A percentile compares a stretch with the other conserved stretches of the same genome.
Evolutionary conservation across 2,113 vertebrate genomes (phyloP).

Genomic region (Chlorodrepanis virens): DNA sequence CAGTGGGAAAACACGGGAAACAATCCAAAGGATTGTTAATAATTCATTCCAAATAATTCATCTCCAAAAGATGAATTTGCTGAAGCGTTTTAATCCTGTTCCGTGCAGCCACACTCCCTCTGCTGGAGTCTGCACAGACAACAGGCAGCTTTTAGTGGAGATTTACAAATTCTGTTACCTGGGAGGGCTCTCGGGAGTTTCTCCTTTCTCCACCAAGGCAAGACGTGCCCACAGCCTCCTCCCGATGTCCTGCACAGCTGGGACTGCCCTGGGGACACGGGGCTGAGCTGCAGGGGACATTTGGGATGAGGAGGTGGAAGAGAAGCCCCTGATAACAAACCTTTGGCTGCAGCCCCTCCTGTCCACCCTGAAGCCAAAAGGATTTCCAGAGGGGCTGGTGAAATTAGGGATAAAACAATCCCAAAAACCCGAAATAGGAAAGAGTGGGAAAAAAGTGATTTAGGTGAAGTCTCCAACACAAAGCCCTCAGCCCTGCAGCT

Average conservation of each 20-base stretch:
- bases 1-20: too few relatives aligned
- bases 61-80: not conserved
- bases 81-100: rapidly evolving
- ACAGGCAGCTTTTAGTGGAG: not conserved
- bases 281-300: not conserved
- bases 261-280: not conserved
- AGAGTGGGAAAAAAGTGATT: not conserved
- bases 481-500: not conserved
- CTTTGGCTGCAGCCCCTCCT: not conserved
- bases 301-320: not conserved
- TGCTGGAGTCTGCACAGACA: not conserved
- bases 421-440: not conserved
- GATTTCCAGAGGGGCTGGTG: not conserved
- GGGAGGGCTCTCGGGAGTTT: not conserved
- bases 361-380: not conserved
- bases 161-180: not conserved
- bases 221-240: not conserved
- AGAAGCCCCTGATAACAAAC: rapidly evolving
- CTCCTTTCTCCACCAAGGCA: not conserved
- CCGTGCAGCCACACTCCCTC: not conserved
- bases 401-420: not conserved
- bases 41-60: not conserved
- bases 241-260: rapidly evolving
- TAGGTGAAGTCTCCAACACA: not conserved
- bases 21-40: not conserved